These are phyloP conservation scores for Aphaenogaster ashmeadi DNA, from an alignment of 1,140 invertebrate species.

Conservation along the genomic window DNA sequence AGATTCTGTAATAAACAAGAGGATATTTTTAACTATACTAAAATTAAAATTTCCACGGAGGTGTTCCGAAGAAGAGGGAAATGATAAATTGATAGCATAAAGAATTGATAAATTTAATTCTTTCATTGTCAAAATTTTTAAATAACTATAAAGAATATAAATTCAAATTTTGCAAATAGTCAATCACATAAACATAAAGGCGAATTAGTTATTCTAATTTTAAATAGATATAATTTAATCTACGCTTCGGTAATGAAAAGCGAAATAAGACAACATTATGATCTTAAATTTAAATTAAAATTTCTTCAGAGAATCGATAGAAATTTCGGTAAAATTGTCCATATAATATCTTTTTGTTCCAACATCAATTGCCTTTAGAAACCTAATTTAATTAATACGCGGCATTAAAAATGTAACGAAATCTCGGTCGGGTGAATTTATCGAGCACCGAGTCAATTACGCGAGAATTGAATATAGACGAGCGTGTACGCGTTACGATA, in stretches of 20 bases:
- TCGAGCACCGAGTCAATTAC: background rate
- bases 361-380: background rate
- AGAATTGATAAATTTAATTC: background rate
- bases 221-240: background rate
- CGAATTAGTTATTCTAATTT: background rate
- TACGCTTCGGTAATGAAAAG: background rate
- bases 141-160: background rate
- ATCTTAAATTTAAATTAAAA: background rate
- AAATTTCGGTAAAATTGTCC: background rate
- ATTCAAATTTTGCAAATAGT: background rate
- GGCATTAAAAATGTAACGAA: background rate
- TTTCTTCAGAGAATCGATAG: background rate
- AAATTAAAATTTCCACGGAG: slow-evolving; percentile 15
- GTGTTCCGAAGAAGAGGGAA: background rate
- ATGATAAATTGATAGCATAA: background rate
- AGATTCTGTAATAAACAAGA: slow-evolving; percentile 27
- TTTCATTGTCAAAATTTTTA: background rate
- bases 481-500: slow-evolving; percentile 7
- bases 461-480: slow-evolving; percentile 2
- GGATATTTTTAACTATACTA: slow-evolving; percentile 21
- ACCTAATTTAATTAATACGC: background rate
- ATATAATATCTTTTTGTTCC: background rate
- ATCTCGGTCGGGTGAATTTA: background rate
- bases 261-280: background rate
- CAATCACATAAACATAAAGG: background rate